These are phyloP conservation scores for Abramis brama DNA, from an alignment of 2,113 vertebrate genomes.

Conservation along the genomic window DNA sequence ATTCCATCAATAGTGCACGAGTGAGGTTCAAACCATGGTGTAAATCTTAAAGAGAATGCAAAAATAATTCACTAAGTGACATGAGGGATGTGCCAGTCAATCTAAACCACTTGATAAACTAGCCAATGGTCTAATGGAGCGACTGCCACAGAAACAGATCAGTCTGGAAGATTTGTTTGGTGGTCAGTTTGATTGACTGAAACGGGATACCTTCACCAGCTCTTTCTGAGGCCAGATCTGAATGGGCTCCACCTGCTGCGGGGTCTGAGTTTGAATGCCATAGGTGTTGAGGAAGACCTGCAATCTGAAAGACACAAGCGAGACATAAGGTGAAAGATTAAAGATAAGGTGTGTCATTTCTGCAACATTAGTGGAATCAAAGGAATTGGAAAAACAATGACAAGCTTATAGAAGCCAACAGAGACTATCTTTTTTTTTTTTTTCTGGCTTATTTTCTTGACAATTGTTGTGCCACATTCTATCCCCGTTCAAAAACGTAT, in stretches of 20 bases:
- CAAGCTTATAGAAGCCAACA: neutral
- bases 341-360: neutral
- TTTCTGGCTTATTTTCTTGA: no score
- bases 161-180: neutral
- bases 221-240: slow-evolving; percentile 99
- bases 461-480: neutral
- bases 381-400: neutral
- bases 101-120: slow-evolving; percentile 23
- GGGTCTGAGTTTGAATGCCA: slow-evolving; percentile 96
- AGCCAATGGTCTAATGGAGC: slow-evolving; percentile 1
- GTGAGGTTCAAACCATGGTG: neutral
- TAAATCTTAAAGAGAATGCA: neutral
- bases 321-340: neutral
- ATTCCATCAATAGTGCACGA: neutral
- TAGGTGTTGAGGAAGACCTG: slow-evolving; percentile 98
- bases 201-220: slow-evolving; percentile 87
- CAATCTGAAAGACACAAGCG: slow-evolving; percentile 75
- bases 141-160: slow-evolving; percentile 2
- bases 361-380: neutral
- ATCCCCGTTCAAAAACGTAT: neutral
- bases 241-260: slow-evolving; percentile 97
- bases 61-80: slow-evolving; percentile 37
- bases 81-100: slow-evolving; percentile 40
- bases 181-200: slow-evolving; percentile 14
- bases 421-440: neutral